A percentile compares a stretch with the other conserved stretches of the same genome.
Conservation (phyloP, 2,797 vertebrate genomes). For the Euphonia xanthogaster region DNA sequence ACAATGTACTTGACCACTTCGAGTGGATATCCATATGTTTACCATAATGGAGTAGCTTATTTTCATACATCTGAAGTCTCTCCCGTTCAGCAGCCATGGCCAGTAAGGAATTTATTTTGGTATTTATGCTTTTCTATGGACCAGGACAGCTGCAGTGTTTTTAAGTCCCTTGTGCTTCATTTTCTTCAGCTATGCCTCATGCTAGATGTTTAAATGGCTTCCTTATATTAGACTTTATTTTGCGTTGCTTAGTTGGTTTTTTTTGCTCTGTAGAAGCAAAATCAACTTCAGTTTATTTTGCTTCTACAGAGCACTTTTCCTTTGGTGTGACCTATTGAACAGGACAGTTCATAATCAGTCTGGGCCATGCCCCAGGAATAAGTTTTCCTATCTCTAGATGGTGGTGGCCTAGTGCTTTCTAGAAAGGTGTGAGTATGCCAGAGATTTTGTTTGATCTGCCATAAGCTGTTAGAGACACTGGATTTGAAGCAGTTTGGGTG, state of each 20-base stretch:
- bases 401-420: not conserved
- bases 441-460: not conserved
- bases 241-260: not conserved
- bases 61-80: constrained; percentile 78
- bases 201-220: not conserved
- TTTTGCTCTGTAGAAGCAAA: too few species aligned
- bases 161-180: not conserved
- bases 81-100: constrained; percentile 75
- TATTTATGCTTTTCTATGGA: not conserved
- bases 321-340: not conserved
- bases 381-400: not conserved
- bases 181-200: not conserved
- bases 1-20: constrained; percentile 82
- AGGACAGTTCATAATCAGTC: not conserved
- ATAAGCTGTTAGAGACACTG: not conserved
- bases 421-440: not conserved
- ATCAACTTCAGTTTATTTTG: not conserved
- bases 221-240: not conserved
- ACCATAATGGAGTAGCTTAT: constrained; percentile 86
- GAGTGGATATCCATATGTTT: constrained; percentile 83
- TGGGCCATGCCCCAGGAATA: not conserved
- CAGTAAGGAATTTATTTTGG: constrained; percentile 72
- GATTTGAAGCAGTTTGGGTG: not conserved
- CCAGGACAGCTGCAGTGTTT: not conserved
- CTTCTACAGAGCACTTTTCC: not conserved